Evolutionary conservation across 2,113 vertebrate genomes (phyloP), one percentile per base, ranked within the genome.

Genomic region (Gymnogyps californianus): DNA sequence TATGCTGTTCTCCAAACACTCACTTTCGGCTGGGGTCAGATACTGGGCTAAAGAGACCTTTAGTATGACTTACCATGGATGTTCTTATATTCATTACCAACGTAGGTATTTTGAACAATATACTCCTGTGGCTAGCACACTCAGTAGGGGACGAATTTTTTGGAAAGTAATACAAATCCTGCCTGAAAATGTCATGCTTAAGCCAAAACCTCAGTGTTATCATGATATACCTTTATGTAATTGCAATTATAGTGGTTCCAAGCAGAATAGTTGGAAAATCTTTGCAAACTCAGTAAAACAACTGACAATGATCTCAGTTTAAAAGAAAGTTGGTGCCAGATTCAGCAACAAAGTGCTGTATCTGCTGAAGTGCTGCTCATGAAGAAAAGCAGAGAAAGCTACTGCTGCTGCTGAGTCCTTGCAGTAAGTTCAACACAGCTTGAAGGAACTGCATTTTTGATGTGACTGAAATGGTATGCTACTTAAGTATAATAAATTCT

Each of bases 201-300:
- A 93, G 58, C 31, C 86, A 93, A 97, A 97, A 76, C 22, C 36
- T 84, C 70, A 58, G 17, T n/a, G n/a, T 51, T 93, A 89, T 10
- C 40, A 76, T 46, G 49, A 79, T 34, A 71, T 24, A 94, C 59
- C 21, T 91, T 87, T 72, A 78, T 31, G n/a, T 24, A 94, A 93
- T 15, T 83, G 46, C 20, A 77, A 25, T 52, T 72, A 69, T 11
- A 93, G 49, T 38, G n/a, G 29, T 67, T 96, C 61, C 80, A 87
- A 89, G 36, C 11, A 85, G 87, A 79, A 89, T 1, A 94, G 25
- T 20, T 70, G 49, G 70, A 72, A 89, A 96, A 87, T 49, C n/a
- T 81, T 89, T 75, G 82, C 16, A 61, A 89, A 89, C 13, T 59
- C 44, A 59, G 17, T 29, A 72, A 79, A 91, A 69, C 4, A 57